Base-by-base conservation (phyloP, 2,113 vertebrate genomes). In the Garra rufa region DNA sequence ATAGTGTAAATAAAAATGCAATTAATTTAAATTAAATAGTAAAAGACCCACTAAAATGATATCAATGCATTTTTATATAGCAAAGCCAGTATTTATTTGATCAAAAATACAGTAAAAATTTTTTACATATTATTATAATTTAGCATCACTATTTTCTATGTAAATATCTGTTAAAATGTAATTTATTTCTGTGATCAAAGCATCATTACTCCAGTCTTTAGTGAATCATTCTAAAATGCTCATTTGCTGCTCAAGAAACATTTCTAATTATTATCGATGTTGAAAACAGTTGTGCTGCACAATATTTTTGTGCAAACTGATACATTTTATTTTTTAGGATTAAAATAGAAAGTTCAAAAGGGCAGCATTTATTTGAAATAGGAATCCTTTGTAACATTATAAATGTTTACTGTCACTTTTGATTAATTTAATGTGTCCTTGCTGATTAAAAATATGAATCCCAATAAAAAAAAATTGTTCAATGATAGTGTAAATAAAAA, bases 121-220 rank as follows among this genome's bases (percentile, higher is more conserved):
- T 9, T 0, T 57, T 7, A 57, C n/a, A 57, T 57, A n/a, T 57
- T 57, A n/a, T 57, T 57, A 4, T 0, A 9, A n/a, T n/a, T 0
- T 9, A 57, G 9, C 28, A 5, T 0, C 8, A 0, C 2, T 28
- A 6, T 30, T 30, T 6, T 63, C 61, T 17, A 6, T 30, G 28
- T 65, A 26, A 65, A 65, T 65, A 15, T 65, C 9, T 1, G 28
- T 15, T 17, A 30, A 30, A 65, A 1, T 30, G 61, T 65, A 15
- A 65, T 65, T 15, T 63, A 63, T 63, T 63, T 7, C 26, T 17
- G 61, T 65, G 61, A 65, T 63, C 4, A 1, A 4, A 61, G 4
- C 59, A 30, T 65, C 61, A 65, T 65, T 65, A 17, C 61, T 65
- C 26, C 61, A 65, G 61, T 65, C 63, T 65, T 65, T 28, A 34